phyloP scores from a whole-genome alignment of 1,140 invertebrate genomes.

The Triops cancriformis region DNA sequence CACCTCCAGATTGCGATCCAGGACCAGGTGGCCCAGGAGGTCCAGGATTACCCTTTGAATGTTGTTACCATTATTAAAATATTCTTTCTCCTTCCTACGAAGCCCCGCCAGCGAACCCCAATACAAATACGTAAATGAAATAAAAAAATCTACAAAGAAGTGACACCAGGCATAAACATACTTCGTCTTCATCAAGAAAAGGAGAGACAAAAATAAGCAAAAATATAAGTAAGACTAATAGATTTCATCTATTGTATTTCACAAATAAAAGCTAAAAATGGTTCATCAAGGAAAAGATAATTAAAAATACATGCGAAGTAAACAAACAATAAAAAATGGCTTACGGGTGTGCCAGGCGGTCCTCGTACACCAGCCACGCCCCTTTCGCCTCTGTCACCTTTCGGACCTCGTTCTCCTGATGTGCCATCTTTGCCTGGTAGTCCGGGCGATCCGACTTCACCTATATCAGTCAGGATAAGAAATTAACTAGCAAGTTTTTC shows the following conservation, averaged over 20 bases:
- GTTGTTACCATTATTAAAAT: too few relatives aligned
- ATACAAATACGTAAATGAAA: too few relatives aligned
- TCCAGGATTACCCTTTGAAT: constrained; percentile 33
- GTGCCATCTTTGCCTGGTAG: constrained; percentile 30
- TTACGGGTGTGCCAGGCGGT: constrained; percentile 30
- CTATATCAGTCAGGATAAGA: constrained; percentile 32
- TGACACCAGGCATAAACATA: too few relatives aligned
- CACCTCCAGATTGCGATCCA: constrained; percentile 31
- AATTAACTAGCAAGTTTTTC: constrained; percentile 32
- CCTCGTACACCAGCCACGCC: constrained; percentile 33
- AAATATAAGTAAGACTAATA: too few relatives aligned
- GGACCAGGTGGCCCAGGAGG: constrained; percentile 37
- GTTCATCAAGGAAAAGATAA: neutral
- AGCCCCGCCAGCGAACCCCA: too few relatives aligned
- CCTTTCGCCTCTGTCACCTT: constrained; percentile 42
- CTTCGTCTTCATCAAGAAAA: too few relatives aligned
- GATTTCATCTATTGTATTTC: too few relatives aligned
- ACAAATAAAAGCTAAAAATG: neutral
- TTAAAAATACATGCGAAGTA: neutral
- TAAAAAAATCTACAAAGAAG: too few relatives aligned
- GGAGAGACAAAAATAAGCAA: too few relatives aligned
- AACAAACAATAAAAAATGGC: constrained; percentile 5
- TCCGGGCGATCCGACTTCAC: constrained; percentile 28
- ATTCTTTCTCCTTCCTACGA: too few relatives aligned
- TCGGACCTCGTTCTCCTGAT: constrained; percentile 34